Evolutionary conservation across 2,888 invertebrate species (phyloP), one percentile per base, ranked within the genome.

Genomic region (Aphrophora alni): DNA sequence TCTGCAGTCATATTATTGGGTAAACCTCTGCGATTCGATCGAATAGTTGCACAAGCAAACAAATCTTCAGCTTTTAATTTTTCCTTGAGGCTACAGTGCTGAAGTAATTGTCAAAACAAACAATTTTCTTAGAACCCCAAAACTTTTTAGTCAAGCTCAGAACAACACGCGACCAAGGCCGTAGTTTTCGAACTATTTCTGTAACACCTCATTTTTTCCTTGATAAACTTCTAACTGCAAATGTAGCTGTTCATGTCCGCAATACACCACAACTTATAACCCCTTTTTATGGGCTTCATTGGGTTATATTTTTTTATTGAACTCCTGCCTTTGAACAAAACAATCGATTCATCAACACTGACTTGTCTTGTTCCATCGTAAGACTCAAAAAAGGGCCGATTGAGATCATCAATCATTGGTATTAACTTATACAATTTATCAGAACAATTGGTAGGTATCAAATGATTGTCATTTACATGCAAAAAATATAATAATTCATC

Each of bases 231-330:
- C n/a, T 7, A 68, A 68, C 24, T 68, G 24, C 5, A 68, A 68
- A 68, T 68, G n/a, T 68, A 68, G 24, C 68, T 14, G 4, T 24
- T 68, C 68, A 68, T 8, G 12, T 68, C 24, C 12, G 14, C 68
- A 21, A 68, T 68, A 68, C 68, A 68, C 68, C 14, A 68, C n/a
- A 68, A 68, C n/a, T n/a, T n/a, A n/a, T n/a, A n/a, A n/a, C n/a
- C n/a, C n/a, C n/a, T n/a, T n/a, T n/a, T n/a, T n/a, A 68, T 68
- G 5, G 68, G 68, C 24, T 68, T 68, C 24, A 21, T n/a, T n/a
- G 68, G 68, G 68, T 68, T 68, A 14, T 68, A 68, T 24, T 68
- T 4, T 14, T 68, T 68, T 7, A 68, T 8, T 68, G 68, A 21
- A n/a, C n/a, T n/a, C n/a, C n/a, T n/a, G n/a, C n/a, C n/a, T n/a